Evolutionary conservation across 2,888 invertebrate genomes (phyloP).

Genomic region (Pammene fasciana): DNA sequence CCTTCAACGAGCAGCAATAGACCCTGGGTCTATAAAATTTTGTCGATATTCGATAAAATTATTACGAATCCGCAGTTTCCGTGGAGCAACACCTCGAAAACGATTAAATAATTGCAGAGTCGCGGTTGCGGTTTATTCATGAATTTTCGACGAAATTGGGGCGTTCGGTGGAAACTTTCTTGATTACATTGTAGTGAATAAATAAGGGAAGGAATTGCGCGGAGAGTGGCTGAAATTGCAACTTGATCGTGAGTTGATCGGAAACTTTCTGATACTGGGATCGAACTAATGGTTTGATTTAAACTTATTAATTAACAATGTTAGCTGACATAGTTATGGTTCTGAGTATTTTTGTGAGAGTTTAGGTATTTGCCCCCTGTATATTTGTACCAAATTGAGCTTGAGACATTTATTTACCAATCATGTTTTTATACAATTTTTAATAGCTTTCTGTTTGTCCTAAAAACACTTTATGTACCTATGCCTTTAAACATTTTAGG

Average conservation of each 20-base stretch:
- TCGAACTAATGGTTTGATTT: background rate
- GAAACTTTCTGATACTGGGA: constrained; percentile 5
- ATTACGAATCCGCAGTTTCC: constrained; percentile 66
- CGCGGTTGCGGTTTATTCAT: constrained; percentile 69
- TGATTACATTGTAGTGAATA: constrained; percentile 72
- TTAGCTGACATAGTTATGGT: no score
- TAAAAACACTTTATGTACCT: no score
- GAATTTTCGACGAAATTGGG: constrained; percentile 71
- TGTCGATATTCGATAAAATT: constrained; percentile 51
- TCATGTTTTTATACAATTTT: no score
- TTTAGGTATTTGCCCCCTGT: no score
- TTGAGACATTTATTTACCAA: no score
- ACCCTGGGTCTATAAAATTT: background rate
- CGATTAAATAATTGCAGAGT: constrained; percentile 78
- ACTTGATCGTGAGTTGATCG: background rate
- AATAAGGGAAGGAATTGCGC: constrained; percentile 63
- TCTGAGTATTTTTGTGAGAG: no score
- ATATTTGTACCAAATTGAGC: no score
- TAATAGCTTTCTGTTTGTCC: no score
- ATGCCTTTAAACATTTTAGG: no score
- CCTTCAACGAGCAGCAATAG: constrained; percentile 17
- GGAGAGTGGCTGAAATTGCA: constrained; percentile 36
- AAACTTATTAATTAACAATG: background rate
- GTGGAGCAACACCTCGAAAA: constrained; percentile 73
- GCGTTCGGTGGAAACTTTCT: constrained; percentile 67